phyloP scores from a whole-genome alignment of 2,113 vertebrate species.

The Saguinus midas region DNA sequence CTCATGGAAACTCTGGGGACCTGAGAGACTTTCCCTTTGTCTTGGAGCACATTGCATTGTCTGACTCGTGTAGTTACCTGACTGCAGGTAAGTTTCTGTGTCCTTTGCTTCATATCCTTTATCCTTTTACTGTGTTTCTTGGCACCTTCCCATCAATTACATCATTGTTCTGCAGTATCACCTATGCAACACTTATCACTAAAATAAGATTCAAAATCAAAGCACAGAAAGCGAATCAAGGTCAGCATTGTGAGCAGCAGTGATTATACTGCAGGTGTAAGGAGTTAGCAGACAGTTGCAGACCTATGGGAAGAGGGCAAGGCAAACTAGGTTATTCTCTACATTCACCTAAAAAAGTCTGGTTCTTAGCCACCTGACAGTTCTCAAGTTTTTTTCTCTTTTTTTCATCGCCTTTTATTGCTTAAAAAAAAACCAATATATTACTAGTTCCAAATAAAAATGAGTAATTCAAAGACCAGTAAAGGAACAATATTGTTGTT shows the following conservation, averaged over 20 bases:
- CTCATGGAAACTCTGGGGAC: not conserved
- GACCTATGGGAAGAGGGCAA: not conserved
- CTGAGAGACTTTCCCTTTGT: not conserved
- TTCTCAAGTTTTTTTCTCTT: not conserved
- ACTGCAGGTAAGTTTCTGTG: conserved; percentile 32
- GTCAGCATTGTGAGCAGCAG: conserved; percentile 40
- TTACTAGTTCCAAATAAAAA: conserved; percentile 27
- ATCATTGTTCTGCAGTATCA: conserved; percentile 45
- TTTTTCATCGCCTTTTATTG: not conserved
- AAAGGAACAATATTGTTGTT: not conserved
- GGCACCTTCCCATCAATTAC: conserved; percentile 55
- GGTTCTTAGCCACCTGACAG: not conserved
- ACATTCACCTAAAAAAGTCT: not conserved
- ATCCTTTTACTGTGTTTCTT: not conserved
- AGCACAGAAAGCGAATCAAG: conserved; percentile 41
- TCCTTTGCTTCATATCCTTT: conserved; percentile 11
- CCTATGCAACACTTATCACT: conserved; percentile 49
- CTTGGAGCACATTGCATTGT: not conserved
- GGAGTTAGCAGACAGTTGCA: conserved; percentile 9
- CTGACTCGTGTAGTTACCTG: not conserved
- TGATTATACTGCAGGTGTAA: not conserved
- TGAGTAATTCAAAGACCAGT: not conserved
- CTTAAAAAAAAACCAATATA: not conserved
- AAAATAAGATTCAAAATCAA: conserved; percentile 67
- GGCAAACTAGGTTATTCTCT: conserved; percentile 36